These are phyloP conservation scores for Acrocephalus arundinaceus DNA, from an alignment of 2,113 vertebrate species.

Conservation along the genomic window DNA sequence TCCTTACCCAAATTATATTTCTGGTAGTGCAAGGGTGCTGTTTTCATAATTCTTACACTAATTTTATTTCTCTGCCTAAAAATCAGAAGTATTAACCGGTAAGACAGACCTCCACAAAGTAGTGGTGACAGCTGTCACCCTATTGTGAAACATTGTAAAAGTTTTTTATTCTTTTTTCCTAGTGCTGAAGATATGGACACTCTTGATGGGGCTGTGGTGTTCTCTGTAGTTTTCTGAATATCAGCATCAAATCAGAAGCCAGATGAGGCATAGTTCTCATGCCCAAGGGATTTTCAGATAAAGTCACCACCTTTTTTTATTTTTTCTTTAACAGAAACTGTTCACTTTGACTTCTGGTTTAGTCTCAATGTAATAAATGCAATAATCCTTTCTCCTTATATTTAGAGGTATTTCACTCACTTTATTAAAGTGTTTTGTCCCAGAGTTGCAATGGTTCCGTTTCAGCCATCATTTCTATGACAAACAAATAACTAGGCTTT, in stretches of 20 bases:
- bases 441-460: neutral
- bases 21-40: neutral
- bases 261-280: neutral
- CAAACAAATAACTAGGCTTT: slow-evolving; percentile 42
- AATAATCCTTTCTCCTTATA: neutral
- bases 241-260: slow-evolving; percentile 34
- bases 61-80: slow-evolving; percentile 39
- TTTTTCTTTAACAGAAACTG: neutral
- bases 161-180: slow-evolving; percentile 65
- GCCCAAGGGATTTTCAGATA: slow-evolving; percentile 43
- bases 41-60: slow-evolving; percentile 34
- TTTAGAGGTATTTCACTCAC: neutral
- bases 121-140: slow-evolving; percentile 61
- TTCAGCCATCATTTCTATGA: neutral
- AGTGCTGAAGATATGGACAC: slow-evolving; percentile 45
- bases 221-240: slow-evolving; percentile 60
- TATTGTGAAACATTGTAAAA: slow-evolving; percentile 44
- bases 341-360: slow-evolving; percentile 10
- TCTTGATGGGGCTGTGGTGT: slow-evolving; percentile 46
- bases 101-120: neutral
- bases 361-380: neutral
- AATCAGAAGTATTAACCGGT: slow-evolving; percentile 13
- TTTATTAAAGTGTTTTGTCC: slow-evolving; percentile 21
- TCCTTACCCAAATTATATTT: neutral
- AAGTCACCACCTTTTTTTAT: neutral